Conservation (phyloP, 2,888 invertebrate species). For the Epistrophe grossulariae region DNA sequence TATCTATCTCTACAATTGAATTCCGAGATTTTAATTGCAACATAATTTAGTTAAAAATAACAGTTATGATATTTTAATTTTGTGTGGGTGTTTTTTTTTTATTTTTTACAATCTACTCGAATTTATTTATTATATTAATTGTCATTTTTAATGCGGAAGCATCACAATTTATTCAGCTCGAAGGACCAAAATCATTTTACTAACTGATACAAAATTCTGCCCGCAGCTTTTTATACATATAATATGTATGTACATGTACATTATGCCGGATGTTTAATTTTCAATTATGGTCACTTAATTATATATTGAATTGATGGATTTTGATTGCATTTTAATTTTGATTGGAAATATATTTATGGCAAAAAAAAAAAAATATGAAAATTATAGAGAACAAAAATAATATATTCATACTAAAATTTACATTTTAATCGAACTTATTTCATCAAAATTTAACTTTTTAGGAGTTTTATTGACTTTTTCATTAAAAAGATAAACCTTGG, state of each 20-base stretch:
- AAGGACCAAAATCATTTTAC: slow-evolving; percentile 29
- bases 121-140: not conserved
- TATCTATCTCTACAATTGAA: not conserved
- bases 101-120: too few species aligned
- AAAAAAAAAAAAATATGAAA: too few species aligned
- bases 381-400: too few species aligned
- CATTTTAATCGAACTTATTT: too few species aligned
- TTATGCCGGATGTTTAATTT: slow-evolving; percentile 12
- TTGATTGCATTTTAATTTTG: slow-evolving; percentile 16
- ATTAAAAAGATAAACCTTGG: too few species aligned
- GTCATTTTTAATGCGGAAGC: not conserved
- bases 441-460: too few species aligned
- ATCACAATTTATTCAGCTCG: slow-evolving; percentile 25
- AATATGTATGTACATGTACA: too few species aligned
- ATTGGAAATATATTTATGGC: not conserved
- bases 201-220: not conserved
- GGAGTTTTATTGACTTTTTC: too few species aligned
- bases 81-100: not conserved
- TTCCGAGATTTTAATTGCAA: slow-evolving; percentile 12
- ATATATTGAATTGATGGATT: not conserved
- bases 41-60: slow-evolving; percentile 29
- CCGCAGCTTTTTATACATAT: too few species aligned
- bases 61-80: not conserved
- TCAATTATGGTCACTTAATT: slow-evolving; percentile 37
- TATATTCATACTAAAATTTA: too few species aligned